A percentile compares a stretch with the other conserved stretches of the same genome.
Conservation (phyloP, 2,797 vertebrate genomes). For the Urosaurus nigricauda region DNA sequence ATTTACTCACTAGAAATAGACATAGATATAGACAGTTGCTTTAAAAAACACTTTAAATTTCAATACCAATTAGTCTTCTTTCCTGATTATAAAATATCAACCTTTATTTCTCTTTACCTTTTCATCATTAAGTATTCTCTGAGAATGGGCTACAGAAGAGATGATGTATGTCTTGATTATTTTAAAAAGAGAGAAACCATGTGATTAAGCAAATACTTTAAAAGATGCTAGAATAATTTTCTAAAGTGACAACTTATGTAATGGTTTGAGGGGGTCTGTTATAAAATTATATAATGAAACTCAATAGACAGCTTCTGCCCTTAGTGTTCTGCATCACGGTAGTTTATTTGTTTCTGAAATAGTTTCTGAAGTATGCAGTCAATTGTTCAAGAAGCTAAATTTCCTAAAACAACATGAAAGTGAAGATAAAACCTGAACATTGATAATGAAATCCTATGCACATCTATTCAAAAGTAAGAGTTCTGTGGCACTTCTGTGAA, state of each 20-base stretch:
- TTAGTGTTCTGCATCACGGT: constrained; percentile 27
- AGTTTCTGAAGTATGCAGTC: constrained; percentile 39
- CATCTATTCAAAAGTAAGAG: not conserved
- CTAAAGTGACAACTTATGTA: constrained; percentile 31
- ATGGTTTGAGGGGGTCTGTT: constrained; percentile 2
- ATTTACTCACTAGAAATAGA: constrained; percentile 54
- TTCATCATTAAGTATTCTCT: constrained; percentile 36
- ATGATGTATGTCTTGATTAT: constrained; percentile 12
- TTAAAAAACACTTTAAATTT: constrained; percentile 61
- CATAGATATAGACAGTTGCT: constrained; percentile 63
- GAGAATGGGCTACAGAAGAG: not conserved
- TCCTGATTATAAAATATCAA: constrained; percentile 68
- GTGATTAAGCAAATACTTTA: not conserved
- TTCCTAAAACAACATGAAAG: constrained; percentile 22
- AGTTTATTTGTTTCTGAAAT: constrained; percentile 18
- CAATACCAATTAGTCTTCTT: constrained; percentile 52
- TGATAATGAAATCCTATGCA: not conserved
- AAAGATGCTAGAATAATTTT: constrained; percentile 24
- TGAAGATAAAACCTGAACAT: constrained; percentile 38
- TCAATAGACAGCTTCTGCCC: not conserved
- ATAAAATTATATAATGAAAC: constrained; percentile 5
- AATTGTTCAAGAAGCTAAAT: constrained; percentile 50
- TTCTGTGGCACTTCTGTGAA: not conserved
- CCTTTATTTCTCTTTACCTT: constrained; percentile 52
- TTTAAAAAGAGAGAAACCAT: constrained; percentile 22